phyloP scores from a whole-genome alignment of 1,140 invertebrate genomes.

The Magallana ariakensis region DNA sequence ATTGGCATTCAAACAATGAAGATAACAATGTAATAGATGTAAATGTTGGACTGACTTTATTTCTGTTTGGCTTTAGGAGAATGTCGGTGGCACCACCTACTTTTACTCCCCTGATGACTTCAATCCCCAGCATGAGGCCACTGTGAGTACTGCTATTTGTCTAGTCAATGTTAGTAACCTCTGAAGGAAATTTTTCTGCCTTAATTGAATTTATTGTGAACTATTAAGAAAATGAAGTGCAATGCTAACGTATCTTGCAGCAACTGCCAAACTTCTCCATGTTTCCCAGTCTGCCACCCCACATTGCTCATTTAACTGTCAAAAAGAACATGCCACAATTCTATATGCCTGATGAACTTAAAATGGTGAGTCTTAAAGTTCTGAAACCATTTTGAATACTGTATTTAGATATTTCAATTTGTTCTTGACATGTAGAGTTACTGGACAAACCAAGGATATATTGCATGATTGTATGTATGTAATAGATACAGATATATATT shows the following conservation, averaged over 20 bases:
- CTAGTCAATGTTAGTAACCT: no score
- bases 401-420: not conserved
- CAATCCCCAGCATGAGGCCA: slow-evolving; percentile 74
- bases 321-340: slow-evolving; percentile 82
- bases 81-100: slow-evolving; percentile 96
- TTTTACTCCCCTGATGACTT: slow-evolving; percentile 87
- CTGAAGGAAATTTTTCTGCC: no score
- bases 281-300: slow-evolving; percentile 86
- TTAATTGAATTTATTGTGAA: no score
- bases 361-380: slow-evolving; percentile 77
- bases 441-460: no score
- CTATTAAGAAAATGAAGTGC: no score
- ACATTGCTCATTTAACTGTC: slow-evolving; percentile 80
- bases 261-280: slow-evolving; percentile 81
- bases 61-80: slow-evolving; percentile 84
- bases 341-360: slow-evolving; percentile 88
- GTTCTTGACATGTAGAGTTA: no score
- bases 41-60: no score
- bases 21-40: no score
- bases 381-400: not conserved
- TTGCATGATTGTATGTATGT: no score
- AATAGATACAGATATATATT: no score
- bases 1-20: no score
- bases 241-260: slow-evolving; percentile 60
- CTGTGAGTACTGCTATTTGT: slow-evolving; percentile 64